phyloP scores from a whole-genome alignment of 2,888 invertebrate genomes.

The Loripinus fragilis region DNA sequence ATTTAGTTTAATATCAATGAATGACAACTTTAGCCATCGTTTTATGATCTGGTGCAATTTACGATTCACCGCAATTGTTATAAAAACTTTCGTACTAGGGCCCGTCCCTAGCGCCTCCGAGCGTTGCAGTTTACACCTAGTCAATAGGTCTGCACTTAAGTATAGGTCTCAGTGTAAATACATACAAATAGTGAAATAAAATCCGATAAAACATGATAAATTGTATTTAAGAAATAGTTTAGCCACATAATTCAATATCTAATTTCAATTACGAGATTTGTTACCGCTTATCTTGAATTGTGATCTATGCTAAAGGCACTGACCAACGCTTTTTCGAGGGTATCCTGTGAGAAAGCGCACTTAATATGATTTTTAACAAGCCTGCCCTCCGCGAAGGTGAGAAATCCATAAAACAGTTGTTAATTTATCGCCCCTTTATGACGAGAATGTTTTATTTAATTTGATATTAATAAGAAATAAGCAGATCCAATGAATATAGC shows the following conservation, averaged over 20 bases:
- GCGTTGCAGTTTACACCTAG: conserved; percentile 29
- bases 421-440: neutral
- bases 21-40: neutral
- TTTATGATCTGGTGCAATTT: conserved; percentile 5
- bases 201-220: conserved; percentile 34
- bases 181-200: conserved; percentile 15
- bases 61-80: conserved; percentile 3
- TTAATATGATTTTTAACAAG: conserved; percentile 13
- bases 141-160: conserved; percentile 35
- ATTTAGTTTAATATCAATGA: neutral
- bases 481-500: too few relatives aligned
- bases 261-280: conserved; percentile 42
- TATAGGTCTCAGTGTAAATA: conserved; percentile 23
- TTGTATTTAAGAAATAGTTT: conserved; percentile 38
- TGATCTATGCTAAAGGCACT: conserved; percentile 15
- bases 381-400: neutral
- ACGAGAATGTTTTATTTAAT: too few relatives aligned
- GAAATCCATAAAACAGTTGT: conserved; percentile 8
- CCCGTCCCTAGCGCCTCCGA: conserved; percentile 24
- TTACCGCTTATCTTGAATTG: conserved; percentile 28
- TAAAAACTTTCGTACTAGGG: conserved; percentile 12
- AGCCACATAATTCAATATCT: conserved; percentile 38
- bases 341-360: conserved; percentile 14
- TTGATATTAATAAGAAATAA: too few relatives aligned
- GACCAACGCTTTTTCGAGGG: neutral